Base-by-base conservation (phyloP, 1,140 invertebrate genomes). In the Fopius arisanus region DNA sequence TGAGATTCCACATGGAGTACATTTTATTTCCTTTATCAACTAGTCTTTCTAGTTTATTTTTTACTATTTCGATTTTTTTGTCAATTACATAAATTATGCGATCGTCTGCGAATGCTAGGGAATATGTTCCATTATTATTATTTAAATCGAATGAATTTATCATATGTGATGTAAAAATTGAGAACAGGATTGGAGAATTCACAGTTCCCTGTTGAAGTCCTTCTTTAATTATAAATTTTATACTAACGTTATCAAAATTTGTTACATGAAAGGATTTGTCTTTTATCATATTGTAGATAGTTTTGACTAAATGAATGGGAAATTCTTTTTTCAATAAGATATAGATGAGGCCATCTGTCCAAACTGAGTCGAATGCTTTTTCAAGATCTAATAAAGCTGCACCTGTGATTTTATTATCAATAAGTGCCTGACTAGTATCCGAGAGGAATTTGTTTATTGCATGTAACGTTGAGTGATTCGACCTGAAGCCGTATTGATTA, bases 111-210 rank as follows among this genome's bases (percentile, higher is more conserved):
- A 74, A 74, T 3, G 70, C 48, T 19, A 74, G 63, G 0, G 67
- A 23, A 12, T 62, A 2, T 23, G 12, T 54, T 43, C 68, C 12
- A 23, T 63, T 26, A 14, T 41, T 10, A 26, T n/a, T 14, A 16
- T 37, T 67, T 10, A 79, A 19, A 1, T 31, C 69, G 33, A 71
- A 76, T 3, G 40, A 21, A 0, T 62, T 67, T 0, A 77, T 40
- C 0, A 77, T 37, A 0, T 77, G 51, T 12, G 43, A 1, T 0
- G 48, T 79, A 26, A 28, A 76, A 0, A 79, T 74, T 26, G 72
- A 75, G 41, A 79, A 79, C 0, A 79, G 33, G 0, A 72, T 72
- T 0, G 75, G 71, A 0, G 78, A 73, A 29, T 75, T 76, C 0
- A 68, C 43, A 0, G 74, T 75, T 5, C 74, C 69, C 29, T 74